Percentiles rank a stretch among this genome's conserved stretches.
phyloP scores from a whole-genome alignment of 2,888 invertebrate genomes.

The Gari tellinella region DNA sequence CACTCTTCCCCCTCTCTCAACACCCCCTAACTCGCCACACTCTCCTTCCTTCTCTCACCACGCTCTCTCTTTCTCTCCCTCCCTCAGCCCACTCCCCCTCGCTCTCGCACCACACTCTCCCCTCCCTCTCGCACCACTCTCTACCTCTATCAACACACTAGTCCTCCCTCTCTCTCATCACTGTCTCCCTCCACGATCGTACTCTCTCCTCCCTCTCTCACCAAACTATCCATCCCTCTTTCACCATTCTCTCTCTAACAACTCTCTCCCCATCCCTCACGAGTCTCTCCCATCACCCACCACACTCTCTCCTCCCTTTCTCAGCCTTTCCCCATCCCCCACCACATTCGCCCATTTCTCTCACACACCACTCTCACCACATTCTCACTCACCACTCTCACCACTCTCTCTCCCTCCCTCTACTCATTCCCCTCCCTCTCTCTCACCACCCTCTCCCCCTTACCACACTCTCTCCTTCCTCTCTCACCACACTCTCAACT shows the following conservation, averaged over 20 bases:
- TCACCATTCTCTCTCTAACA: not conserved
- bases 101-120: too few species aligned
- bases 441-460: not conserved
- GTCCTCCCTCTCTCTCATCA: not conserved
- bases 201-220: not conserved
- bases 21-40: too few species aligned
- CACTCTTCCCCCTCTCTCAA: too few species aligned
- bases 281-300: not conserved
- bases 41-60: too few species aligned
- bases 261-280: not conserved
- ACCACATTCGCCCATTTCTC: not conserved
- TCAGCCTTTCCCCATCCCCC: not conserved
- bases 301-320: not conserved
- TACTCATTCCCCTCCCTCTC: not conserved
- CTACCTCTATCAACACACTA: too few species aligned
- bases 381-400: not conserved
- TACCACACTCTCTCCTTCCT: not conserved
- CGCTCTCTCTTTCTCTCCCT: too few species aligned
- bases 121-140: too few species aligned
- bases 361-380: not conserved
- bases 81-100: too few species aligned
- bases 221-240: not conserved
- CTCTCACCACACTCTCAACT: not conserved
- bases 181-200: not conserved
- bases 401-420: not conserved